These are phyloP conservation scores for Aplocera efformata DNA, from an alignment of 2,888 invertebrate genomes.

Conservation along the genomic window DNA sequence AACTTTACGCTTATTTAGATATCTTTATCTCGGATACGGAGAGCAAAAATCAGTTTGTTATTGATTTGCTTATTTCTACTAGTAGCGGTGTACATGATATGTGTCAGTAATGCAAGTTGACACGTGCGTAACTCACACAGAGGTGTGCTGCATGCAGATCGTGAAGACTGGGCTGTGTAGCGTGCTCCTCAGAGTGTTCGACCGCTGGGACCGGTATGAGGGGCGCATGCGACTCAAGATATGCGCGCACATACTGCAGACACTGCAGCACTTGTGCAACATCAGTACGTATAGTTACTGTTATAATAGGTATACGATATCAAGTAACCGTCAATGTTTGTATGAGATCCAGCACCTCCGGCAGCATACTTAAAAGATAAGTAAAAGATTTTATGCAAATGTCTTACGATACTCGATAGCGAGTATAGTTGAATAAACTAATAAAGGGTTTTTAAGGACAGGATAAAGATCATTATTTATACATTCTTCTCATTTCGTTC, in stretches of 20 bases:
- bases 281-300: slow-evolving; percentile 73
- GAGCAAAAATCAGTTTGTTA: not conserved
- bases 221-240: slow-evolving; percentile 82
- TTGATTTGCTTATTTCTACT: not conserved
- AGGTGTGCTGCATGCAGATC: slow-evolving; percentile 83
- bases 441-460: too few species aligned
- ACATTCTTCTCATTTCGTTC: not conserved
- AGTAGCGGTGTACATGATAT: not conserved
- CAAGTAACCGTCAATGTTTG: too few species aligned
- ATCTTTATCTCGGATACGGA: too few species aligned
- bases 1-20: too few species aligned
- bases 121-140: slow-evolving; percentile 75
- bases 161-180: slow-evolving; percentile 81
- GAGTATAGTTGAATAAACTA: too few species aligned
- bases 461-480: too few species aligned
- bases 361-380: too few species aligned
- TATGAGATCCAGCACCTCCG: too few species aligned
- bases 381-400: too few species aligned
- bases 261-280: slow-evolving; percentile 81
- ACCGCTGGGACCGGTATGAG: slow-evolving; percentile 83
- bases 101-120: slow-evolving; percentile 39
- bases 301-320: too few species aligned
- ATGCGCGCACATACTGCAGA: slow-evolving; percentile 80
- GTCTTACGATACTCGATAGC: too few species aligned
- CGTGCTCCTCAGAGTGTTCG: slow-evolving; percentile 81